Base-by-base conservation (phyloP, 2,797 vertebrate genomes). In the Cynodonichthys magdalenae region DNA sequence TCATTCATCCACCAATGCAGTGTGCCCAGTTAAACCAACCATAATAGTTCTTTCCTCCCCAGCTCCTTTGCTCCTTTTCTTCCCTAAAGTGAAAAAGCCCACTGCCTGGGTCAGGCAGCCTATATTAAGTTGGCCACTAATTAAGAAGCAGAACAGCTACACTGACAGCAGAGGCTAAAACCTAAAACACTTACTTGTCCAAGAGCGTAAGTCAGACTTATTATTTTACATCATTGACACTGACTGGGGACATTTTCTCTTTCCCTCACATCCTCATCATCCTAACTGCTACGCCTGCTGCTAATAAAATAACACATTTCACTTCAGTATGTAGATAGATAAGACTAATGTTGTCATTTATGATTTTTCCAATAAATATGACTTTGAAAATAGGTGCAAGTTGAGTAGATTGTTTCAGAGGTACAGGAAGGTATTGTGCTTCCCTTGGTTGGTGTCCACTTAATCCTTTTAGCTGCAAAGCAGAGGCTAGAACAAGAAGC, bases 1-100 rank as follows among this genome's bases (percentile, higher is more conserved):
- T 72, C 62, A 85, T 90, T 87, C 86, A 90, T 76, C 73, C 77
- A 76, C 68, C 75, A 39, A 74, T 17, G 47, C 65, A 66, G 83
- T 51, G 42, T 73, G 65, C 62, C 7, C 75, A 75, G 72, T 73
- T 42, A 48, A 63, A 79, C 82, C 80, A 87, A 81, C 85, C 88
- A 87, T 88, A 79, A 46, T n/a, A 86, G 82, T 69, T 71, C 79
- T 62, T 86, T 85, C 81, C 80, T 79, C 75, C 61, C 66, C 54
- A 50, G 29, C 61, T 71, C 59, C 65, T 71, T 39, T 78, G 24
- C 75, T 80, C 70, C 73, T 72, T 59, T 72, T 66, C 53, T 67
- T 73, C 72, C 70, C 70, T 68, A 42, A 64, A 52, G 72, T 77
- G 47, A 51, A 49, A 60, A 62, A 73, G 24, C 2, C 54, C 51